Evolutionary conservation across 2,113 vertebrate species (phyloP).

Genomic region (Corythaixoides concolor): DNA sequence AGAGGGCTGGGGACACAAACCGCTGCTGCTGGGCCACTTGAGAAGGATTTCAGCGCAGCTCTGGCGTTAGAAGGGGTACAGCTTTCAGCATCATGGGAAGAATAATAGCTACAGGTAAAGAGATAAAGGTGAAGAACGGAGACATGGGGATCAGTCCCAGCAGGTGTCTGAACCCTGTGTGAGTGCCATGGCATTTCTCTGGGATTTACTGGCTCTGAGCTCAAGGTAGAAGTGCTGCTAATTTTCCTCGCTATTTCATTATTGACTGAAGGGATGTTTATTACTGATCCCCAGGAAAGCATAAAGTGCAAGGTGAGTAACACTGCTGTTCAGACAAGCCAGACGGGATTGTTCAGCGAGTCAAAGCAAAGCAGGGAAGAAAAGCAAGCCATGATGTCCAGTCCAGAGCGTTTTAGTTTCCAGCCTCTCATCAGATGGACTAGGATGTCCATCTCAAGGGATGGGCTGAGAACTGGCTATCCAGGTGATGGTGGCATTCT

Average conservation of each 20-base stretch:
- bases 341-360: not conserved
- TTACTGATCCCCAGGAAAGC: not conserved
- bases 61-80: not conserved
- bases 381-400: not conserved
- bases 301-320: not conserved
- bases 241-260: not conserved
- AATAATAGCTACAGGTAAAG: not conserved
- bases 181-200: not conserved
- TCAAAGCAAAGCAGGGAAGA: not conserved
- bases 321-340: not conserved
- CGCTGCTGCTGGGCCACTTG: not conserved
- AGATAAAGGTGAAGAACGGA: not conserved
- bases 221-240: not conserved
- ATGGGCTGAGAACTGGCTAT: not conserved
- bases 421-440: not conserved
- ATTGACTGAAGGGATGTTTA: not conserved
- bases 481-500: not conserved
- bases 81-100: not conserved
- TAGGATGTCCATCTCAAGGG: not conserved
- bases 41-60: not conserved
- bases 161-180: not conserved
- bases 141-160: not conserved
- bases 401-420: not conserved
- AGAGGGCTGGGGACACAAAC: not conserved
- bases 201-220: not conserved